Conservation (phyloP, 2,888 invertebrate species). For the Calliphora vomitoria region DNA sequence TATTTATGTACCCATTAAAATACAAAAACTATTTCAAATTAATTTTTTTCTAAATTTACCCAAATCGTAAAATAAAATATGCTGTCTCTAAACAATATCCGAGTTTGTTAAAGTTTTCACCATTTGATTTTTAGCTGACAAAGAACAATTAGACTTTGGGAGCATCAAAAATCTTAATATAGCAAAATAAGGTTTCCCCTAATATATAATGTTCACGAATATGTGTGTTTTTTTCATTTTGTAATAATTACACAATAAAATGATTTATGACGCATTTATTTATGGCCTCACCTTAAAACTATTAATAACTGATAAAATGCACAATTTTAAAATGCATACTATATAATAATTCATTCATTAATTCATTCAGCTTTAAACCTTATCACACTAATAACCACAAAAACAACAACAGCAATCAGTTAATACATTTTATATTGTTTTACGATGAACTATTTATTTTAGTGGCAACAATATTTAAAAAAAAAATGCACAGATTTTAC, state of each 20-base stretch:
- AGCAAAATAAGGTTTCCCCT: no score
- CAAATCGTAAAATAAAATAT: no score
- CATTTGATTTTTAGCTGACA: no score
- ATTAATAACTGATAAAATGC: conserved; percentile 68
- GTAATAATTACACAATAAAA: conserved; percentile 51
- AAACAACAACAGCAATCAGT: neutral
- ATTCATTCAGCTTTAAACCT: conserved; percentile 31
- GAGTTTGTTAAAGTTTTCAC: no score
- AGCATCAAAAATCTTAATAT: no score
- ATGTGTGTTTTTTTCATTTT: conserved; percentile 12
- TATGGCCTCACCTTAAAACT: conserved; percentile 69
- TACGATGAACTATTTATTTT: neutral
- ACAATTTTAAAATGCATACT: conserved; percentile 29
- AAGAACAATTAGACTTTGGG: no score
- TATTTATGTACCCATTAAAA: no score
- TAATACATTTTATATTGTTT: neutral
- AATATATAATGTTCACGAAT: neutral
- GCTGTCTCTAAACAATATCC: no score
- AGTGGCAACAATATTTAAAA: no score
- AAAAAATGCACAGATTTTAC: no score
- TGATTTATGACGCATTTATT: conserved; percentile 69
- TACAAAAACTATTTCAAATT: no score
- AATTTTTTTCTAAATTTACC: no score
- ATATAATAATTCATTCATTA: conserved; percentile 41
- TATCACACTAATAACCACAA: conserved; percentile 29